Conservation (phyloP, 2,113 vertebrate genomes). For the Vanacampus margaritifer region DNA sequence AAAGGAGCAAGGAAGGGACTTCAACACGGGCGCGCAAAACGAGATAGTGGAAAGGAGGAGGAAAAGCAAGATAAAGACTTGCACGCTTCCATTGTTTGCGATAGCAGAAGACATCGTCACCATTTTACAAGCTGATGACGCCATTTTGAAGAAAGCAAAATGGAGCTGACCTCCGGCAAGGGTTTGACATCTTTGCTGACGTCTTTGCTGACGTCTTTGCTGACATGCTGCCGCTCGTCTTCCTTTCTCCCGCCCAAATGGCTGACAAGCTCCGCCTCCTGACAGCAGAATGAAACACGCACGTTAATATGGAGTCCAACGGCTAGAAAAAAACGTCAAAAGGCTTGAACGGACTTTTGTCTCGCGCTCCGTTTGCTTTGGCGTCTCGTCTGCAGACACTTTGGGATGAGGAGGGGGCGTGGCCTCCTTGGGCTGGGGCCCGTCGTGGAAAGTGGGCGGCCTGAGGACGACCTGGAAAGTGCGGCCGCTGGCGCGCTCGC, state of each 20-base stretch:
- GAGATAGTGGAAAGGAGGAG: too few species aligned
- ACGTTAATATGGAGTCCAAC: background rate
- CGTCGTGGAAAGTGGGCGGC: slow-evolving; percentile 85
- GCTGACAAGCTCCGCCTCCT: slow-evolving; percentile 91
- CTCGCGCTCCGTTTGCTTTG: slow-evolving; percentile 90
- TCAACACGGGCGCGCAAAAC: too few species aligned
- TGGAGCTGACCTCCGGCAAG: slow-evolving; percentile 85
- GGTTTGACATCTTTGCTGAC: slow-evolving; percentile 84
- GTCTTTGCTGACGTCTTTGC: slow-evolving; percentile 91
- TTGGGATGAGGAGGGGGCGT: slow-evolving; percentile 82
- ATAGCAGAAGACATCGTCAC: background rate
- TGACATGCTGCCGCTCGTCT: slow-evolving; percentile 87
- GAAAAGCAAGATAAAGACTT: too few species aligned
- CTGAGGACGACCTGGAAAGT: slow-evolving; percentile 97
- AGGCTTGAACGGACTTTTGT: slow-evolving; percentile 73
- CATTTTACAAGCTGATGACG: too few species aligned
- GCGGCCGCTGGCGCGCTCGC: slow-evolving; percentile 87
- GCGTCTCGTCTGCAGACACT: slow-evolving; percentile 88
- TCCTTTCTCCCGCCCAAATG: slow-evolving; percentile 88
- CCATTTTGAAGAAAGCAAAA: background rate
- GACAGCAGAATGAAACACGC: slow-evolving; percentile 70
- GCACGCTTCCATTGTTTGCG: too few species aligned
- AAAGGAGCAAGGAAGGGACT: too few species aligned
- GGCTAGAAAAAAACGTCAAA: too few species aligned
- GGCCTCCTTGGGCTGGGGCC: slow-evolving; percentile 78